A percentile compares a stretch with the other conserved stretches of the same genome.
These are phyloP conservation scores for Agrypnia vestita DNA, from an alignment of 1,140 invertebrate species.

Conservation along the genomic window DNA sequence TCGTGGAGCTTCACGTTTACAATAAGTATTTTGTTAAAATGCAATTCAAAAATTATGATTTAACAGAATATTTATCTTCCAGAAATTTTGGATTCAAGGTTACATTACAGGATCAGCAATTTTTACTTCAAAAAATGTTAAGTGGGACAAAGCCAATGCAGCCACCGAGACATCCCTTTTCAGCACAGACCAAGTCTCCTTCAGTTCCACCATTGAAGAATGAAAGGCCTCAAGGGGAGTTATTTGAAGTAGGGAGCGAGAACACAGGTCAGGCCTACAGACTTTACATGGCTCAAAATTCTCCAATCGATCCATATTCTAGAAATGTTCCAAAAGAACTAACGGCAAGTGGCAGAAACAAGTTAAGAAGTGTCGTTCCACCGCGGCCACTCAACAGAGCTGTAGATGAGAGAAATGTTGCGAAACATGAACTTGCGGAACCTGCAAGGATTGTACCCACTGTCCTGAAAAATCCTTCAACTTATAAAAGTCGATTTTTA, in stretches of 20 bases:
- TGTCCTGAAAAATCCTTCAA: slow-evolving; percentile 66
- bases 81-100: slow-evolving; percentile 48
- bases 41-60: slow-evolving; percentile 68
- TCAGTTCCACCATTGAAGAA: neutral
- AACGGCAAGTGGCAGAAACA: slow-evolving; percentile 6
- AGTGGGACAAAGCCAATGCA: slow-evolving; percentile 10
- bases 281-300: slow-evolving; percentile 26
- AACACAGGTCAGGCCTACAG: slow-evolving; percentile 13
- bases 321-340: neutral
- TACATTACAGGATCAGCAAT: slow-evolving; percentile 52
- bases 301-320: slow-evolving; percentile 11
- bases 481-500: slow-evolving; percentile 75
- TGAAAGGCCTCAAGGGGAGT: neutral
- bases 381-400: slow-evolving; percentile 47
- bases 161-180: neutral
- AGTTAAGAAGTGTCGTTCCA: slow-evolving; percentile 23
- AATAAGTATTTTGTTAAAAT: slow-evolving; percentile 40
- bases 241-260: neutral
- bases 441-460: slow-evolving; percentile 62
- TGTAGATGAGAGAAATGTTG: slow-evolving; percentile 23
- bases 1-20: slow-evolving; percentile 62
- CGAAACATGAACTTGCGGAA: slow-evolving; percentile 47
- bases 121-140: slow-evolving; percentile 33
- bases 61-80: slow-evolving; percentile 65
- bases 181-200: neutral